Base-by-base conservation (phyloP, 2,888 invertebrate genomes). In the Cataglyphis altisquamis region DNA sequence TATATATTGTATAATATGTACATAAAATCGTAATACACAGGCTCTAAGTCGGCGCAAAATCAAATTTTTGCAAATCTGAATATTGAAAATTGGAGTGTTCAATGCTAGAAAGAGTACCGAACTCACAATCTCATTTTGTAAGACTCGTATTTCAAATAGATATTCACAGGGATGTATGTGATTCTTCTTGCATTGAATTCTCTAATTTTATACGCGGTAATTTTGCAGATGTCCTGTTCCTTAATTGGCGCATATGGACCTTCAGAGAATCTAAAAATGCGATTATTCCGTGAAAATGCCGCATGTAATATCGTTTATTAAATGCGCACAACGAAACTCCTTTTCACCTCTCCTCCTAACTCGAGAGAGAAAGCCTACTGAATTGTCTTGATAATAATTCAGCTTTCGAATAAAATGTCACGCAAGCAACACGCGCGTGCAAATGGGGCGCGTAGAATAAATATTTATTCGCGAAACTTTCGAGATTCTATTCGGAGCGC, bases 1-100 rank as follows among this genome's bases (percentile, higher is more conserved):
- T 15, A 15, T 60, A 21, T 89, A 84, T 87, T 82, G 83, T 87
- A 91, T 89, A 84, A 88, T 74, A n/a, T 74, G 10, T 64, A 48
- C 8, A 62, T 60, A 73, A 45, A 74, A 74, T n/a, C 74, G 41
- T 52, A n/a, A 85, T 88, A 89, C 85, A 87, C 87, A 87, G 83
- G 80, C 82, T 29, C 66, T 57, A 39, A 74, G 32, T 45, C 64
- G 45, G 15, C 32, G 74, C 15, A 15, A 70, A 18, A 21, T 32
- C 45, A 57, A 78, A 70, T 29, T 18, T 45, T 1, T 64, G 52
- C 3, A 36, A 29, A 29, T 39, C 39, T 66, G 29, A 6, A 57
- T 18, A 39, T 52, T 32, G 9, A 72, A 72, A 70, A 36, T 9
- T 52, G 21, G 21, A 70, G 39, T 10, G 21, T 72, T 57, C 41